Evolutionary conservation across 2,797 vertebrate genomes (phyloP).

Genomic region (Novumbra hubbsi): DNA sequence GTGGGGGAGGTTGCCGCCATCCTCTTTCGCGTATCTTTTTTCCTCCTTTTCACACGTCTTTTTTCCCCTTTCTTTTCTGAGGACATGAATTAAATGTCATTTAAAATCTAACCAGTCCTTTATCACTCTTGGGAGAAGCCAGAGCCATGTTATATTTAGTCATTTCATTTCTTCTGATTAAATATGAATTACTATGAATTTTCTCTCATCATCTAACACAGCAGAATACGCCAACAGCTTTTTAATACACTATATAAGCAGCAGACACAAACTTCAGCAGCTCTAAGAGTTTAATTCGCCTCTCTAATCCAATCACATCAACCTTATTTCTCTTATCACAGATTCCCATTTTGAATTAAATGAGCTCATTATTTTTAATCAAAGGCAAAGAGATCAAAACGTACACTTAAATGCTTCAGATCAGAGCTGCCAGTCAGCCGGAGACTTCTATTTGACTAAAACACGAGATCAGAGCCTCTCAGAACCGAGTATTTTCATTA

Average conservation of each 20-base stretch:
- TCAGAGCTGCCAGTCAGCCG: slow-evolving; percentile 92
- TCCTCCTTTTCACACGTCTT: no score
- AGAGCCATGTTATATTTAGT: slow-evolving; percentile 92
- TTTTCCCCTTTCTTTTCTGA: slow-evolving; percentile 53
- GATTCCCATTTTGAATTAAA: slow-evolving; percentile 96
- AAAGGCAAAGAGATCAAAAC: slow-evolving; percentile 95
- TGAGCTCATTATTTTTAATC: slow-evolving; percentile 97
- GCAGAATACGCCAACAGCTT: slow-evolving; percentile 91
- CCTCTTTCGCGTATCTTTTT: slow-evolving; percentile 4
- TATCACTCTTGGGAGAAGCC: slow-evolving; percentile 88
- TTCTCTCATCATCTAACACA: slow-evolving; percentile 92
- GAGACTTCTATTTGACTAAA: slow-evolving; percentile 89
- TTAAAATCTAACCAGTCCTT: slow-evolving; percentile 90
- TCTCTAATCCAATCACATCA: slow-evolving; percentile 97
- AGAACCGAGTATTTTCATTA: slow-evolving; percentile 84
- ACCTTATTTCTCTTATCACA: slow-evolving; percentile 96
- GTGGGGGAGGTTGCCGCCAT: neutral
- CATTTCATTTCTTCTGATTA: slow-evolving; percentile 95
- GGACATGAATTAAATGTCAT: slow-evolving; percentile 84
- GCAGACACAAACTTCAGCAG: slow-evolving; percentile 11
- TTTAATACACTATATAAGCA: slow-evolving; percentile 86
- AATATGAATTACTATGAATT: slow-evolving; percentile 95
- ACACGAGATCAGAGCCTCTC: slow-evolving; percentile 88
- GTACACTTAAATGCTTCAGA: slow-evolving; percentile 94
- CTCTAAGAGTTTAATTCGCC: slow-evolving; percentile 90